Conservation (phyloP, 2,888 invertebrate species). For the Linnaemya tessellans region DNA sequence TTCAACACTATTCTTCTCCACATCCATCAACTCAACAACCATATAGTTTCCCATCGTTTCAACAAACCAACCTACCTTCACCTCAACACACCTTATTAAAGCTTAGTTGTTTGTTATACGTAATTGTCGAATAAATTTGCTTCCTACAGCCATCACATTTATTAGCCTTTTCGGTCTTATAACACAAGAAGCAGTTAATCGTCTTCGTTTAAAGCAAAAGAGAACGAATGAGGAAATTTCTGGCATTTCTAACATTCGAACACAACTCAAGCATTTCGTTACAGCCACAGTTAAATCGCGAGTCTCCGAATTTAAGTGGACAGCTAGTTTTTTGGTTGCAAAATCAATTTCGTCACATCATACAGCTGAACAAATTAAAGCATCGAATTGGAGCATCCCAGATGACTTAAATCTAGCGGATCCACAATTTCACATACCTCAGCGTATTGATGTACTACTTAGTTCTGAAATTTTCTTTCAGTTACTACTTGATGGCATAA, state of each 20-base stretch:
- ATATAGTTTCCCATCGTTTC: neutral
- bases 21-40: neutral
- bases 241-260: conserved; percentile 10
- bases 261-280: neutral
- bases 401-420: conserved; percentile 13
- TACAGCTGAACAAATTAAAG: neutral
- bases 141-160: conserved; percentile 38
- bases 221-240: conserved; percentile 8
- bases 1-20: neutral
- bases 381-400: conserved; percentile 8
- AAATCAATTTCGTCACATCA: conserved; percentile 40
- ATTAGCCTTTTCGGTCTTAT: conserved; percentile 28
- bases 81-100: conserved; percentile 1
- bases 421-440: conserved; percentile 11
- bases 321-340: conserved; percentile 42
- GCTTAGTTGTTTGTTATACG: conserved; percentile 8
- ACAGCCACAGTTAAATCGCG: conserved; percentile 12
- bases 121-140: conserved; percentile 14
- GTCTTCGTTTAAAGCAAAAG: conserved; percentile 14
- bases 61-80: neutral
- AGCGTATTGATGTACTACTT: conserved; percentile 11
- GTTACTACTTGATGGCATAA: neutral
- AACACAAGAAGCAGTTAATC: conserved; percentile 8
- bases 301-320: conserved; percentile 25
- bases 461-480: conserved; percentile 7